Evolutionary conservation across 2,113 vertebrate genomes (phyloP).

Genomic region (Gnathonemus echidnorhynchus): DNA sequence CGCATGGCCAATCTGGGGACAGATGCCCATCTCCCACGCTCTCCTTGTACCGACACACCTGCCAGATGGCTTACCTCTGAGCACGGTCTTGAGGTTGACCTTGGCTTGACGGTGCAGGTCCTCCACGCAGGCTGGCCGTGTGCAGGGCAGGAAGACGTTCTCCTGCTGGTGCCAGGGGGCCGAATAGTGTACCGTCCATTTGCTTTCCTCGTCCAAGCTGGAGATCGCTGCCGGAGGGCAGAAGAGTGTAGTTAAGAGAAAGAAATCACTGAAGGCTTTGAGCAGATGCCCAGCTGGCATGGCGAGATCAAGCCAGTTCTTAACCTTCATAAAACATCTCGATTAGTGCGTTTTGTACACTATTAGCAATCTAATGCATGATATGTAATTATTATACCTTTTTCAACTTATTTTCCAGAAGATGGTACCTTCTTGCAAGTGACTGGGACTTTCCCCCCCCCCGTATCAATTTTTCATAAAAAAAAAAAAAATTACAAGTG

Average conservation of each 20-base stretch:
- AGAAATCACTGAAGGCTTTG: not conserved
- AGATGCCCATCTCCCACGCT: not conserved
- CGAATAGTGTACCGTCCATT: slow-evolving; percentile 91
- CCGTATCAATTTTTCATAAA: not conserved
- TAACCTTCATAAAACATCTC: not conserved
- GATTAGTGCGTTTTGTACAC: not conserved
- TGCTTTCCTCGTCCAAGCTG: slow-evolving; percentile 92
- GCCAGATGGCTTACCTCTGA: slow-evolving; percentile 71
- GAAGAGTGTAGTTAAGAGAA: slow-evolving; percentile 11
- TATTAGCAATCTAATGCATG: not conserved
- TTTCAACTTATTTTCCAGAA: not conserved
- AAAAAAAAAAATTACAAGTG: not conserved
- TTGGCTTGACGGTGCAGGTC: slow-evolving; percentile 92
- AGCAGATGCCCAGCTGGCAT: not conserved
- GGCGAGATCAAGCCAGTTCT: not conserved
- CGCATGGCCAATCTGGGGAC: not conserved
- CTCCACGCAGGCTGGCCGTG: slow-evolving; percentile 83
- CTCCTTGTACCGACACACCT: not conserved
- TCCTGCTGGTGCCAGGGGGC: slow-evolving; percentile 96
- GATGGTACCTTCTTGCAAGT: not conserved
- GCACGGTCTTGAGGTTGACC: slow-evolving; percentile 89
- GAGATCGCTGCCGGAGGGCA: slow-evolving; percentile 75
- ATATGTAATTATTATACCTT: not conserved
- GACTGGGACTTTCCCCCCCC: not conserved
- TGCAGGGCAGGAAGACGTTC: slow-evolving; percentile 85